Evolutionary conservation across 2,113 vertebrate species (phyloP).

Genomic region (Atherinomorus stipes): DNA sequence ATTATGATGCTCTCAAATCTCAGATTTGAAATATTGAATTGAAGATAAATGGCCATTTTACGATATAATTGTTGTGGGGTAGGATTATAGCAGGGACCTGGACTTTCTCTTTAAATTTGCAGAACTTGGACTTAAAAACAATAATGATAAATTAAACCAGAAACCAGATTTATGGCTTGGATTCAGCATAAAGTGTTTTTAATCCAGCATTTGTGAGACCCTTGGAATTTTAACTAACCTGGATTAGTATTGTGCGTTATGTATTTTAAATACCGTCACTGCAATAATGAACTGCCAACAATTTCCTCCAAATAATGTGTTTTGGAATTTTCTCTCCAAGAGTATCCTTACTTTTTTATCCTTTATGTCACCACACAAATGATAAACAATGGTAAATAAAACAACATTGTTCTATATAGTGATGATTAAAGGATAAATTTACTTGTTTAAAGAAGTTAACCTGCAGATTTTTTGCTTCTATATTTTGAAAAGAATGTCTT

Average conservation of each 20-base stretch:
- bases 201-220: not conserved
- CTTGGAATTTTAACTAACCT: conserved; percentile 22
- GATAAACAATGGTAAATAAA: conserved; percentile 2
- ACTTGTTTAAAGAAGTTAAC: no score
- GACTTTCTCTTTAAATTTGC: not conserved
- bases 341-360: not conserved
- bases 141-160: not conserved
- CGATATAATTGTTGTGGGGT: not conserved
- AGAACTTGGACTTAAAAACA: not conserved
- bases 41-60: not conserved
- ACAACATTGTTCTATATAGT: no score
- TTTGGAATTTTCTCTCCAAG: not conserved
- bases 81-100: not conserved
- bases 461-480: no score
- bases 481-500: no score
- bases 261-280: conserved; percentile 1
- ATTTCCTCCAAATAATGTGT: conserved; percentile 19
- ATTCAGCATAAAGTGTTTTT: not conserved
- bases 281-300: not conserved
- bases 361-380: not conserved
- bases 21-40: not conserved
- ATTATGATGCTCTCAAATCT: conserved; percentile 25
- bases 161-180: not conserved
- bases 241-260: conserved; percentile 1
- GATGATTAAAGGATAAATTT: no score